These are phyloP conservation scores for Cyrtonyx montezumae DNA, from an alignment of 2,113 vertebrate species.

Conservation along the genomic window DNA sequence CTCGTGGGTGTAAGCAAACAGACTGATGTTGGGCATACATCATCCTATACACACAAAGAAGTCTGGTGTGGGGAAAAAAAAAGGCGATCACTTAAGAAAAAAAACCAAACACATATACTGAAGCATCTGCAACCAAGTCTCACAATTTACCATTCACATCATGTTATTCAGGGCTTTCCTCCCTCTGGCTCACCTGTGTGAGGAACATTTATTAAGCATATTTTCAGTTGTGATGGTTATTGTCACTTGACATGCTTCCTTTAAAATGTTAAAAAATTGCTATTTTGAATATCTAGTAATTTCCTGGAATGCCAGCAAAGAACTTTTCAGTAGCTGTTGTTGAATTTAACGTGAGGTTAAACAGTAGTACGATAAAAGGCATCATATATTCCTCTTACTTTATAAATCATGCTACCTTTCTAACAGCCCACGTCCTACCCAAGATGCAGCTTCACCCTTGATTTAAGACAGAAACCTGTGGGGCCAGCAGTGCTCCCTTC, in stretches of 20 bases:
- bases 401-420: not conserved
- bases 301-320: not conserved
- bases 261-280: not conserved
- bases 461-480: not conserved
- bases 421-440: not conserved
- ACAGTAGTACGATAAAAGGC: not conserved
- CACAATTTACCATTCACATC: not conserved
- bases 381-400: not conserved
- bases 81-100: not conserved
- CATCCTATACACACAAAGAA: not conserved
- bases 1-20: not conserved
- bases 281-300: not conserved
- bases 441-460: not conserved
- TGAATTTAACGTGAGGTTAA: constrained; percentile 12
- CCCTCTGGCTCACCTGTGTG: not conserved
- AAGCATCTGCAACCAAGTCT: not conserved
- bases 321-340: not conserved
- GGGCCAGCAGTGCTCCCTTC: not conserved
- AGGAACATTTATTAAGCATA: not conserved
- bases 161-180: not conserved
- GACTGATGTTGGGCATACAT: not conserved
- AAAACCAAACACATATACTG: not conserved
- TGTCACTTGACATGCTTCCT: not conserved
- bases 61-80: not conserved
- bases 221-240: not conserved